A percentile compares a stretch with the other conserved stretches of the same genome.
phyloP scores from a whole-genome alignment of 2,888 invertebrate species.

The Agonopterix subpropinquella region DNA sequence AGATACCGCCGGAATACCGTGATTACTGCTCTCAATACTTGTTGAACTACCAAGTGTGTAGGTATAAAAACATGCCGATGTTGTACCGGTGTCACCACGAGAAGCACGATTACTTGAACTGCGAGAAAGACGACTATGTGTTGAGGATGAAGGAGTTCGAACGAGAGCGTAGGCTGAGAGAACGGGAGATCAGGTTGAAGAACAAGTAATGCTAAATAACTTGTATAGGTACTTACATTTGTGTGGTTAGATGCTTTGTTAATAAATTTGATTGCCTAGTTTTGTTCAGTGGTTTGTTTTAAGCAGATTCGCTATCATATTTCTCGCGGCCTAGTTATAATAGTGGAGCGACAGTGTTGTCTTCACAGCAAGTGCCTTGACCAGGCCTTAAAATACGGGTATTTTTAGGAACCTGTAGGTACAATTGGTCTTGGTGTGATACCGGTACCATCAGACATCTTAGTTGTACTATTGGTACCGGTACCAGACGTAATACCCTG shows the following conservation, averaged over 20 bases:
- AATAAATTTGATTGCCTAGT: not conserved
- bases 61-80: conserved; percentile 80
- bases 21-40: conserved; percentile 90
- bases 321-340: no score
- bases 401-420: no score
- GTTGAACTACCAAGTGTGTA: conserved; percentile 81
- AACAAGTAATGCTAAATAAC: not conserved
- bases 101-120: conserved; percentile 82
- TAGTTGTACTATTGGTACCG: no score
- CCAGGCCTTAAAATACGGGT: no score
- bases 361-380: no score
- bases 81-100: conserved; percentile 81
- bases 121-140: conserved; percentile 88
- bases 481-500: no score
- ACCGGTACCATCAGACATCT: no score
- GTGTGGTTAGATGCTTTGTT: not conserved
- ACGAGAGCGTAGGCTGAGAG: conserved; percentile 47
- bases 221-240: not conserved
- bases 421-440: no score
- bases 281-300: not conserved
- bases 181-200: conserved; percentile 27
- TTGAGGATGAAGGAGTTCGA: conserved; percentile 61
- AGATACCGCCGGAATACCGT: conserved; percentile 78
- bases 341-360: no score
- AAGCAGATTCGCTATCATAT: not conserved